Percentiles rank a stretch among this genome's conserved stretches.
phyloP scores from a whole-genome alignment of 2,888 invertebrate species.

The Resseliella maxima region DNA sequence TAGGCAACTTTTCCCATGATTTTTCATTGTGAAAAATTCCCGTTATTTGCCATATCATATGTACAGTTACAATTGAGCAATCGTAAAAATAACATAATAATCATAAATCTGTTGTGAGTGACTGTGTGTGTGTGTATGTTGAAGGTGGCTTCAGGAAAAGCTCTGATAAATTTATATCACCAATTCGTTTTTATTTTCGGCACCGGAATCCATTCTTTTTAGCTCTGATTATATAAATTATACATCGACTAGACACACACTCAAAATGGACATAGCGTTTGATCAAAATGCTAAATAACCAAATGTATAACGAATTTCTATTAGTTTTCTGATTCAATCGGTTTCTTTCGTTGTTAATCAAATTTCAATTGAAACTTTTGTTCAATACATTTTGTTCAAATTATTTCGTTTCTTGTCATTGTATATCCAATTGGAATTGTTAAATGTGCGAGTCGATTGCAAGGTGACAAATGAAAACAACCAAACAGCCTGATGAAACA shows the following conservation, averaged over 20 bases:
- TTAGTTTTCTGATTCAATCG: not conserved
- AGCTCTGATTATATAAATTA: not conserved
- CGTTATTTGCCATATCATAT: slow-evolving; percentile 22
- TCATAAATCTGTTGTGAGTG: not conserved
- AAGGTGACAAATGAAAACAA: not conserved
- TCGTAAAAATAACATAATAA: slow-evolving; percentile 53
- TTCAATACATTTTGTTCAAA: not conserved
- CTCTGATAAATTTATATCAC: slow-evolving; percentile 15
- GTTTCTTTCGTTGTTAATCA: not conserved
- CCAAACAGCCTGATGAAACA: not conserved
- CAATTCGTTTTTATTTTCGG: slow-evolving; percentile 10
- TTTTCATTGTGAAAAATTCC: not conserved
- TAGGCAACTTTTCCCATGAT: slow-evolving; percentile 38
- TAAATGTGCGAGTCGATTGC: not conserved
- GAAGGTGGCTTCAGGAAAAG: slow-evolving; percentile 11
- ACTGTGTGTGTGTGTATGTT: no score
- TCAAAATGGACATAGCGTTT: not conserved
- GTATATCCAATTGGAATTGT: not conserved
- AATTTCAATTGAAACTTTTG: slow-evolving; percentile 7
- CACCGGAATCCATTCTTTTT: not conserved
- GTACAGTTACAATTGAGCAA: slow-evolving; percentile 39
- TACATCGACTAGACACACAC: no score
- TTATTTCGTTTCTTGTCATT: not conserved
- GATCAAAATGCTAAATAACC: not conserved
- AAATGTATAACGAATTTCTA: not conserved